These are phyloP conservation scores for Hozukius guyotensis DNA, from an alignment of 2,797 vertebrate species.

Conservation along the genomic window DNA sequence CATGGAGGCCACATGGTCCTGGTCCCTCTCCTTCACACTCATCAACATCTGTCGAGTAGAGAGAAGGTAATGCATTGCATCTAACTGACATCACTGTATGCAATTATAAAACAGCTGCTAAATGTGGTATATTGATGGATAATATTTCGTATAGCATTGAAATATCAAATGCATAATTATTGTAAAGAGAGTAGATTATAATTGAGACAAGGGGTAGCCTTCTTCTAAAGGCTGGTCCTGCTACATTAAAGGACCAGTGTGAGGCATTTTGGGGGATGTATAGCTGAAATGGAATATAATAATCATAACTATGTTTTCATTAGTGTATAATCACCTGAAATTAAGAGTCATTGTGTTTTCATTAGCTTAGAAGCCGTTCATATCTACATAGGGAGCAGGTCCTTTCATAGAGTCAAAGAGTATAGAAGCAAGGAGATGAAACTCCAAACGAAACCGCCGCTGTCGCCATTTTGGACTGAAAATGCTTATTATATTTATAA, in stretches of 20 bases:
- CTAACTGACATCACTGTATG: background rate
- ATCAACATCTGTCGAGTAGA: conserved; percentile 74
- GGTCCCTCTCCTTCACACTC: conserved; percentile 76
- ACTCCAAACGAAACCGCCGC: no score
- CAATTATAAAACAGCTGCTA: background rate
- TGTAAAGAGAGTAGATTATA: background rate
- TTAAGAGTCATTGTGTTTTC: no score
- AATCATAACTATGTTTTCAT: no score
- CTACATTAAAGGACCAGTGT: background rate
- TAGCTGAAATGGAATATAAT: no score
- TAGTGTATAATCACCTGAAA: no score
- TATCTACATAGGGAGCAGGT: no score
- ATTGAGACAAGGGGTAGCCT: background rate
- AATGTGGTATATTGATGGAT: background rate
- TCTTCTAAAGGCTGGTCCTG: background rate
- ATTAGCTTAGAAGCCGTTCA: no score
- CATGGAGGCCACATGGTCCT: conserved; percentile 76
- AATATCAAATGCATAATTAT: background rate
- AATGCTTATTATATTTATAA: no score
- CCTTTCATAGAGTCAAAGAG: no score
- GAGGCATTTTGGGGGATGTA: no score
- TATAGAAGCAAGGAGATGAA: no score
- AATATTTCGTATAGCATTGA: background rate
- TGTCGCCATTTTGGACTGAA: fast-evolving
- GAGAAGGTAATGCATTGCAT: background rate